A percentile compares a stretch with the other conserved stretches of the same genome.
Conservation (phyloP, 2,113 vertebrate genomes). For the Morone chrysops region DNA sequence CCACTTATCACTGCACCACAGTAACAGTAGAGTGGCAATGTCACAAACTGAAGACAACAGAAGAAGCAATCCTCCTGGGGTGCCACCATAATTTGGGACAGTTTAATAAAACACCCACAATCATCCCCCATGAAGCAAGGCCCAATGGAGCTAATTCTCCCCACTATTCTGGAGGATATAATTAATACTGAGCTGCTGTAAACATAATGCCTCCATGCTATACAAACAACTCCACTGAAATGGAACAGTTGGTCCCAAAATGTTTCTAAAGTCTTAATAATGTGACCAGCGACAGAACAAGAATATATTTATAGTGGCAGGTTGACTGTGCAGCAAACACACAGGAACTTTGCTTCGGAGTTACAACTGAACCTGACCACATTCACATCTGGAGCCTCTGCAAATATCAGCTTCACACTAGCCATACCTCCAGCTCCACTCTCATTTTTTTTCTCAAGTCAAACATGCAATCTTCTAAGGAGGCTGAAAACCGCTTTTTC, state of each 20-base stretch:
- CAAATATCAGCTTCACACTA: conserved; percentile 40
- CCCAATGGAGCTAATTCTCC: conserved; percentile 16
- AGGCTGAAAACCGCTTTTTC: conserved; percentile 22
- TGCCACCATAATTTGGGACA: conserved; percentile 32
- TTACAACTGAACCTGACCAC: conserved; percentile 7
- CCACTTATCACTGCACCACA: background rate
- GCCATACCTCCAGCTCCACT: conserved; percentile 23
- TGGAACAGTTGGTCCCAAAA: conserved; percentile 26
- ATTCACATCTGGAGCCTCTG: conserved; percentile 21
- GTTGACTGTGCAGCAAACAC: conserved; percentile 29
- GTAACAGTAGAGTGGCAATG: background rate
- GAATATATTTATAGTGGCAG: conserved; percentile 36
- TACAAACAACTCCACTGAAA: conserved; percentile 39
- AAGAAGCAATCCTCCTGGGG: background rate
- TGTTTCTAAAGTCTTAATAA: conserved; percentile 30
- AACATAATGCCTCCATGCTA: conserved; percentile 39
- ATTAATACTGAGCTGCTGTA: conserved; percentile 57
- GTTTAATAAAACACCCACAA: conserved; percentile 61
- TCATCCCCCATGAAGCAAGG: conserved; percentile 11
- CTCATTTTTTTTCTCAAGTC: background rate
- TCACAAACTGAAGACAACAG: conserved; percentile 27
- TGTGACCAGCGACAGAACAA: conserved; percentile 27
- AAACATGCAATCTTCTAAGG: conserved; percentile 41
- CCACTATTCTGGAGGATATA: conserved; percentile 16
- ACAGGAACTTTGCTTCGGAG: conserved; percentile 5